Percentiles rank a stretch among this genome's conserved stretches.
Evolutionary conservation across 2,113 vertebrate genomes (phyloP).

Genomic region (Sorex araneus): DNA sequence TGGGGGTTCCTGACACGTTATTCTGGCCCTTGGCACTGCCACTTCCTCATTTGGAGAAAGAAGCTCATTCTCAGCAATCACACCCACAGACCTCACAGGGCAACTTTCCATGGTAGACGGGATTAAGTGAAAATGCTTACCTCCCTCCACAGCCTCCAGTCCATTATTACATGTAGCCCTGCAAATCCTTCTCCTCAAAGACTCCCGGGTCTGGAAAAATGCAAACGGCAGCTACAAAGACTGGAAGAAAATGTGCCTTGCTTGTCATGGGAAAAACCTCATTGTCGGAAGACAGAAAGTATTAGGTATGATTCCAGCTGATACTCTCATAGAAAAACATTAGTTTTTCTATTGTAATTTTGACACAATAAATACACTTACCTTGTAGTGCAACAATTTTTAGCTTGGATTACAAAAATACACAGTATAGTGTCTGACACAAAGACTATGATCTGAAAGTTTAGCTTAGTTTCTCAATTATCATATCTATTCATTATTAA

Average conservation of each 20-base stretch:
- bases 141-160: neutral
- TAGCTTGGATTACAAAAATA: neutral
- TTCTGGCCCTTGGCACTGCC: slow-evolving; percentile 3
- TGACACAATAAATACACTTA: neutral
- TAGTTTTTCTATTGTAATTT: neutral
- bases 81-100: slow-evolving; percentile 54
- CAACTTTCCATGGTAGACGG: neutral
- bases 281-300: neutral
- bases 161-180: neutral
- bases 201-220: neutral
- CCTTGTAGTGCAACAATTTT: neutral
- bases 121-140: slow-evolving; percentile 30
- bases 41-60: slow-evolving; percentile 36
- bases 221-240: neutral
- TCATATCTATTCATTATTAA: neutral
- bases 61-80: slow-evolving; percentile 44
- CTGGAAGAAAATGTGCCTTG: neutral
- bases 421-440: neutral
- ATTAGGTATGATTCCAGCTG: neutral
- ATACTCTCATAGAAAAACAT: neutral
- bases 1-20: neutral
- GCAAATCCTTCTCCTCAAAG: neutral
- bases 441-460: neutral
- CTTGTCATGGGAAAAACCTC: neutral
- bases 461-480: slow-evolving; percentile 21